Base-by-base conservation (phyloP, 2,888 invertebrate species). In the Cyaniris semiargus region DNA sequence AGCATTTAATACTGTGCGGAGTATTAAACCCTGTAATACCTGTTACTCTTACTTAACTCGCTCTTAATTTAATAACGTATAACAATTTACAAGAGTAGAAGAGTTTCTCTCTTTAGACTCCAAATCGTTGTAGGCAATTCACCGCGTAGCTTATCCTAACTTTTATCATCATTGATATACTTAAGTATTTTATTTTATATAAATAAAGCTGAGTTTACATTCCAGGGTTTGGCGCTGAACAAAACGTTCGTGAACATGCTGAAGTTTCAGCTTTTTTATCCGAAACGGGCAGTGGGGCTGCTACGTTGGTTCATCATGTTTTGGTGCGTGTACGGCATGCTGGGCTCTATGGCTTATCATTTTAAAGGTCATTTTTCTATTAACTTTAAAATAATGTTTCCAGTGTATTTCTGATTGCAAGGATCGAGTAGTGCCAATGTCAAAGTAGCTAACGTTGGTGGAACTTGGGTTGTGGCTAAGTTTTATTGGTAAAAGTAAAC, bases 241-340 rank as follows among this genome's bases (percentile, higher is more conserved):
- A 95, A 95, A 80, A 96, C 96, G 0, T 96, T 95, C 82, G 95
- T 96, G 6, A 95, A 95, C 76, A 95, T 96, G 90, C 86, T 97
- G 56, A 96, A 96, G 78, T 89, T 90, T 58, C 94, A 95, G 81
- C 87, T 96, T 15, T 95, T 96, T 84, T 83, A 90, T n/a, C 93
- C 94, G 81, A 86, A 95, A 82, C 93, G 94, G 8, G 88, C 94
- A 0, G 95, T 96, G 0, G 91, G 91, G 0, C 91, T 95, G 0
- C 78, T 95, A 2, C 95, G 95, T 77, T 96, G 95, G 95, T 76
- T 95, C 38, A 86, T 96, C 80, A 86, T 96, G 0, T 80, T 95
- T 0, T 86, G 91, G 0, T 96, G 96, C 0, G 56, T 93, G 0
- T 88, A 89, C 0, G 89, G 88, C 0, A 78, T 82, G 0, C 8